Base-by-base conservation (phyloP, 1,140 invertebrate genomes). In the Geopemphigus sp. region DNA sequence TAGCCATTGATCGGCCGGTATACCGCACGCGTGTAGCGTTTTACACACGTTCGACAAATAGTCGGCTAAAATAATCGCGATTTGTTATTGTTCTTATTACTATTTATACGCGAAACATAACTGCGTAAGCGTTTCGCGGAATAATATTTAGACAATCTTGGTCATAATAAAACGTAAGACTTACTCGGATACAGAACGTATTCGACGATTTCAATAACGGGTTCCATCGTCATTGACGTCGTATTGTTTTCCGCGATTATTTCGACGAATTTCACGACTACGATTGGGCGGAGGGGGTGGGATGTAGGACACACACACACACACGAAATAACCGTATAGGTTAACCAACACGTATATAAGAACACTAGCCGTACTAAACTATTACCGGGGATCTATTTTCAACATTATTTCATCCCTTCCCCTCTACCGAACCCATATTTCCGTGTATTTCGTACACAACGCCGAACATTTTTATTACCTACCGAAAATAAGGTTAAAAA, bases 1-100 rank as follows among this genome's bases (percentile, higher is more conserved):
- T 39, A 24, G 53, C 72, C 72, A 74, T 59, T 74, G 72, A 74
- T 59, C 24, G 19, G 45, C 53, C 47, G 47, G 68, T 72, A 72
- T 14, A 70, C n/a, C 68, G 50, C 29, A 72, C 32, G 45, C 45
- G 24, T 72, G 19, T 72, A 8, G 53, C 29, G 68, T 72, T 72
- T n/a, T 54, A 72, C 47, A 72, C 29, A 72, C 29, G 53, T 70
- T 72, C 32, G 47, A 54, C 68, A 72, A n/a, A 72, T 72, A 54
- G 68, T 29, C 19, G 15, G 64, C 47, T 47, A 45, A 66, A 66
- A 26, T n/a, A n/a, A n/a, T 53, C 45, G 14, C 19, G 50, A 53
- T 26, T 8, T 70, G 45, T 70, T 26, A 19, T 53, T 70, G 32
- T 39, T 39, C 32, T 39, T 8, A 39, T 39, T 8, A 39, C 32